Base-by-base conservation (phyloP, 2,797 vertebrate species). In the Oryzias dopingdopingensis region DNA sequence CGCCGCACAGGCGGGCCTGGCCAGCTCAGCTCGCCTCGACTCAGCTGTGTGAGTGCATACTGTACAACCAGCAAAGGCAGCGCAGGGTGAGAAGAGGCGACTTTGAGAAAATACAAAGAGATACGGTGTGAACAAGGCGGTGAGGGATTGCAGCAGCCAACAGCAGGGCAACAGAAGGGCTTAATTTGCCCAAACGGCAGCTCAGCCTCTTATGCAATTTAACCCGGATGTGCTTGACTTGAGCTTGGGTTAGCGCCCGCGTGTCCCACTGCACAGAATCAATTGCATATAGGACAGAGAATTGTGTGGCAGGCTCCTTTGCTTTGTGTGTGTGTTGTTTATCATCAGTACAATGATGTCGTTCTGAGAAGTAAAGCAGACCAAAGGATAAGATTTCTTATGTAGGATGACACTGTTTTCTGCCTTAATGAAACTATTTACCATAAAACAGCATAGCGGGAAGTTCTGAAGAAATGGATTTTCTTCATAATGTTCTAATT, bases 141-240 rank as follows among this genome's bases (percentile, higher is more conserved):
- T 13, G n/a, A 56, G 64, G 74, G 76, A 82, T 72, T 82, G 85
- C 58, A 64, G 59, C 75, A 79, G 74, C 68, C 79, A 74, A 70
- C 78, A 76, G 73, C 70, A 52, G 60, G 62, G 72, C 49, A 55
- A 79, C 84, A 81, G 70, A 80, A 77, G 70, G 72, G 74, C 79
- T 85, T 86, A 77, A 85, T 86, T 81, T 79, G 65, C 69, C 83
- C 82, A 62, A 72, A 81, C 85, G 80, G 73, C 75, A 73, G 77
- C 79, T 86, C 77, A 80, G 84, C 78, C 74, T 85, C 77, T 86
- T 86, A 72, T 81, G 80, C 80, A 88, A 83, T 89, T 88, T 88
- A 76, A 74, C 64, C 62, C 66, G 76, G 83, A 82, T 20, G 64
- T 81, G 85, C 77, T 81, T 83, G 81, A 84, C 71, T 86, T 81